Evolutionary conservation across 2,797 vertebrate genomes (phyloP), one percentile per base, ranked within the genome.

Genomic region (Botia kubotai): DNA sequence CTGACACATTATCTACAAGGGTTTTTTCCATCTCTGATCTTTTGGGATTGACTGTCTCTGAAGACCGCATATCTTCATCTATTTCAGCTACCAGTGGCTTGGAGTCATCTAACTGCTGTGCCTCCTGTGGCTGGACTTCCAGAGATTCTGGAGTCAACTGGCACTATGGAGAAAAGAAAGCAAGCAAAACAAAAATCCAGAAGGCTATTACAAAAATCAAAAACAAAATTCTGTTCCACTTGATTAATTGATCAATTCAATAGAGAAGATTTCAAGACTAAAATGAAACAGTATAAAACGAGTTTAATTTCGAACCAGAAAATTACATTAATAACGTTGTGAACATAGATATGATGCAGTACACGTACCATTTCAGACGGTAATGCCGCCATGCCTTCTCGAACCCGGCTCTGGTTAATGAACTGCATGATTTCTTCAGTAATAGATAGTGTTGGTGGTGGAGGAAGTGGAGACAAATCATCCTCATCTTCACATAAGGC

Each of bases 351-450:
- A 0, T 6, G 5, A 33, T 68, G 43, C 11, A 55, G 7, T 8
- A 65, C 81, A 48, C 50, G 58, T 69, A 83, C 82, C 74, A 43
- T 67, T 33, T 82, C 82, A 17, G 75, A 63, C n/a, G 39, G 67
- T 11, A 86, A 52, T 53, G 62, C 55, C 2, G 81, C 70, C 29
- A 92, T 85, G 6, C 89, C 92, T 23, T 90, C 92, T 39, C 87
- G 90, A 78, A 82, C 90, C 88, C 33, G 86, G 77, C 94, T 94
- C 88, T 96, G 94, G 86, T 92, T 96, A 78, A 97, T 94, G 66
- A 97, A 92, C 85, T 97, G 93, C 91, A 97, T 91, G 84, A 97
- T 97, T 88, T 97, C 95, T 62, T 96, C 96, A 0, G 96, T 96
- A 89, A 97, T 96, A 53, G 96, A 97, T 21, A 96, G 86, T 0